A percentile compares a stretch with the other conserved stretches of the same genome.
These are phyloP conservation scores for Kradibia gibbosae DNA, from an alignment of 1,140 invertebrate genomes.

Conservation along the genomic window DNA sequence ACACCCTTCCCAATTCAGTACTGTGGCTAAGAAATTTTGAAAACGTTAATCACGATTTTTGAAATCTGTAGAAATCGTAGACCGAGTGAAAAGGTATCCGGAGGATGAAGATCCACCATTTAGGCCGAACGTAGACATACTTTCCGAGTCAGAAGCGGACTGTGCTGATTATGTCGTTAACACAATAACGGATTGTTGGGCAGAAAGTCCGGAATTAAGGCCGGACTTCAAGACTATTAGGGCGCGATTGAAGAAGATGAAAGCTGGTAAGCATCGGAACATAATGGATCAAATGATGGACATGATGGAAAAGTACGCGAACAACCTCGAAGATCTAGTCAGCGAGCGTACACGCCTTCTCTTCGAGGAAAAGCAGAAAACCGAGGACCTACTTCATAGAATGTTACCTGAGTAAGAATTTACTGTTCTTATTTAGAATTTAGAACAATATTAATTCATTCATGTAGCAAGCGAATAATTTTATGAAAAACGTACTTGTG, in stretches of 20 bases:
- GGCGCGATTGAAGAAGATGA: slow-evolving; percentile 87
- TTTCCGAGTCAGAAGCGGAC: slow-evolving; percentile 77
- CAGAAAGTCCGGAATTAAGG: slow-evolving; percentile 83
- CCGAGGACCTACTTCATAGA: slow-evolving; percentile 91
- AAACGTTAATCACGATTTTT: neutral
- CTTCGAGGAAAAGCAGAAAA: slow-evolving; percentile 94
- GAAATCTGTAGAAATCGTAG: slow-evolving; percentile 81
- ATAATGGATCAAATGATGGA: slow-evolving; percentile 98
- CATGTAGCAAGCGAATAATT: no score
- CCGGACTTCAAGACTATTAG: slow-evolving; percentile 88
- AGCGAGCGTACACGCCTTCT: slow-evolving; percentile 89
- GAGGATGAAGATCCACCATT: slow-evolving; percentile 79
- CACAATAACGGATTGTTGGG: slow-evolving; percentile 90
- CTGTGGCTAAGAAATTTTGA: neutral
- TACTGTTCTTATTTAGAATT: no score
- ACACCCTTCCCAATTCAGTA: no score
- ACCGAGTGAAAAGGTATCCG: slow-evolving; percentile 81
- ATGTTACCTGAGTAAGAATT: slow-evolving; percentile 91
- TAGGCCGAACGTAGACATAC: slow-evolving; percentile 81
- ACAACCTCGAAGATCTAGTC: slow-evolving; percentile 95
- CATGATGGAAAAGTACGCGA: slow-evolving; percentile 96
- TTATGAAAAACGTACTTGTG: no score
- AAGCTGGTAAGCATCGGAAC: slow-evolving; percentile 87
- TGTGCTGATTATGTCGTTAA: slow-evolving; percentile 84
- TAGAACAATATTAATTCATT: no score